Conservation (phyloP, 2,797 vertebrate species). For the Clarias laeviceps region DNA sequence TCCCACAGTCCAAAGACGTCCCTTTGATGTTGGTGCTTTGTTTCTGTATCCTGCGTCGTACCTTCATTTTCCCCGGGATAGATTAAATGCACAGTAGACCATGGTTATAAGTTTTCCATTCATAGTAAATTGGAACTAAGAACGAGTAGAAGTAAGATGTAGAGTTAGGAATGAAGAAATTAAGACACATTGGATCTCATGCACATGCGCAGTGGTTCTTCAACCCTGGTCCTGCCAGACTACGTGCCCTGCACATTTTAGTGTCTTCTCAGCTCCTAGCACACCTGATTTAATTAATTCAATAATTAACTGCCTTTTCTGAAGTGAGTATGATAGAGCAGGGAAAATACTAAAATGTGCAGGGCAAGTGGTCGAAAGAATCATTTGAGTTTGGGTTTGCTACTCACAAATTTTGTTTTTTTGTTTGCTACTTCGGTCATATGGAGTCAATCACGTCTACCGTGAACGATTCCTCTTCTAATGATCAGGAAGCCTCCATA, state of each 20-base stretch:
- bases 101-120: background rate
- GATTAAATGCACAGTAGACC: too few relatives aligned
- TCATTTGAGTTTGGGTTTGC: background rate
- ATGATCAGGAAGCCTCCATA: background rate
- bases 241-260: too few relatives aligned
- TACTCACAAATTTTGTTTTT: background rate
- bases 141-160: background rate
- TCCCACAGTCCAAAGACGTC: too few relatives aligned
- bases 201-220: background rate
- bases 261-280: too few relatives aligned
- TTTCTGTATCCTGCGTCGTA: too few relatives aligned
- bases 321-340: too few relatives aligned
- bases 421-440: background rate
- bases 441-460: background rate
- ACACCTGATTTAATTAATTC: too few relatives aligned
- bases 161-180: background rate
- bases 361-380: background rate
- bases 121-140: background rate
- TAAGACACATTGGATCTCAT: background rate
- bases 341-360: too few relatives aligned
- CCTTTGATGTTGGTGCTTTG: too few relatives aligned
- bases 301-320: too few relatives aligned
- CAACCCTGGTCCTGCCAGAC: too few relatives aligned
- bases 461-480: background rate
- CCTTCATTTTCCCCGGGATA: too few relatives aligned